phyloP scores from a whole-genome alignment of 2,888 invertebrate species.

The Rotaria socialis region DNA sequence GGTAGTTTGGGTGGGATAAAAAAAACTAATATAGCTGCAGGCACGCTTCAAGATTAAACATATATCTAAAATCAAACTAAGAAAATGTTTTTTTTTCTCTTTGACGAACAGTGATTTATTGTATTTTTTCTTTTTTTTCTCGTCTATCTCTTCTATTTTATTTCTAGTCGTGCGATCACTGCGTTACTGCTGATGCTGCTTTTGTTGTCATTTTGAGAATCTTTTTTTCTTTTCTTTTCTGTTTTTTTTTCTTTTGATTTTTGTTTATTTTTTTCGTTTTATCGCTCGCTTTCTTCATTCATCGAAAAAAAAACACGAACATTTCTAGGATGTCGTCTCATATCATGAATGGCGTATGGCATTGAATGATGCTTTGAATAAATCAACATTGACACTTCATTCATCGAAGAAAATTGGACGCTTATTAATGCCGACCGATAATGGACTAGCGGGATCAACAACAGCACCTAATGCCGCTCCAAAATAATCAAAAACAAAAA shows the following conservation, averaged over 20 bases:
- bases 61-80: no score
- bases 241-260: neutral
- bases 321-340: conserved; percentile 28
- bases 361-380: conserved; percentile 22
- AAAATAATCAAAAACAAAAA: neutral
- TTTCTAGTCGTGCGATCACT: neutral
- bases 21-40: neutral
- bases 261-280: neutral
- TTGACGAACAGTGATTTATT: neutral
- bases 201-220: conserved; percentile 7
- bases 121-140: neutral
- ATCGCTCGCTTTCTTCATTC: neutral
- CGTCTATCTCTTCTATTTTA: neutral
- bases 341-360: conserved; percentile 32
- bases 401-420: conserved; percentile 36
- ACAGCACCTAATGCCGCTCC: neutral
- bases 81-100: neutral
- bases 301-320: neutral
- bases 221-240: neutral
- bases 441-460: neutral
- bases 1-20: neutral
- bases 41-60: neutral
- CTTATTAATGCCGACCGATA: conserved; percentile 1
- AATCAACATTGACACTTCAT: conserved; percentile 36
- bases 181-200: conserved; percentile 10